These are phyloP conservation scores for Propithecus deckenii DNA, from an alignment of 2,797 vertebrate genomes.

Conservation along the genomic window DNA sequence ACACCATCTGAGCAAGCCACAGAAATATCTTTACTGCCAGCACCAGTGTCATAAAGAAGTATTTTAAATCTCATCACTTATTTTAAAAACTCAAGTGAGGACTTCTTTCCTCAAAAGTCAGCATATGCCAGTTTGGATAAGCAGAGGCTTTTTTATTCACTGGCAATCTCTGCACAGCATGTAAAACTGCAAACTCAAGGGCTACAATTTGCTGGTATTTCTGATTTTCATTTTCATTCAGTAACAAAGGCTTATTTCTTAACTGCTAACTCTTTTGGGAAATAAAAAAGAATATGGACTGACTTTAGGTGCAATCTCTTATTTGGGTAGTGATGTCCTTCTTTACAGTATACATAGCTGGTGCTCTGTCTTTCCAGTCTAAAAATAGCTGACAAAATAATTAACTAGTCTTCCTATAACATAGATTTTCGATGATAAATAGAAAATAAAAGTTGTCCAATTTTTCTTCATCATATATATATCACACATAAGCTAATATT, in stretches of 20 bases:
- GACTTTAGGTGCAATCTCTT: neutral
- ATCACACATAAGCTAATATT: neutral
- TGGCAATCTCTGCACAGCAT: conserved; percentile 11
- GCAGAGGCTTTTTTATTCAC: conserved; percentile 21
- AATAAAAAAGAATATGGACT: conserved; percentile 11
- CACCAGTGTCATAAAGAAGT: conserved; percentile 30
- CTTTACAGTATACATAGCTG: neutral
- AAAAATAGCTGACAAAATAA: conserved; percentile 51
- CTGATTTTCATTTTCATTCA: conserved; percentile 53
- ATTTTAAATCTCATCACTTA: conserved; percentile 41
- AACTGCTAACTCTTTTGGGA: conserved; percentile 6
- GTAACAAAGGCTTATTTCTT: conserved; percentile 37
- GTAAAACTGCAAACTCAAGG: conserved; percentile 31
- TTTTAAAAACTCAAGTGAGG: conserved; percentile 43
- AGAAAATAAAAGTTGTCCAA: conserved; percentile 18
- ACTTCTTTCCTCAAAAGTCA: conserved; percentile 23
- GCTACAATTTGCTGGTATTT: conserved; percentile 28
- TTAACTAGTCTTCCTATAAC: neutral
- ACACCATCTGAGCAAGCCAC: neutral
- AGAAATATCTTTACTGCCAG: conserved; percentile 46
- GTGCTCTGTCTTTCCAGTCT: conserved; percentile 28
- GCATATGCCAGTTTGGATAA: conserved; percentile 41
- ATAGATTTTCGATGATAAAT: neutral
- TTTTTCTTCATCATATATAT: neutral
- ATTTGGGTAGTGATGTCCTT: neutral